Base-by-base conservation (phyloP, 2,888 invertebrate genomes). In the Hermaeophaga mercurialis region DNA sequence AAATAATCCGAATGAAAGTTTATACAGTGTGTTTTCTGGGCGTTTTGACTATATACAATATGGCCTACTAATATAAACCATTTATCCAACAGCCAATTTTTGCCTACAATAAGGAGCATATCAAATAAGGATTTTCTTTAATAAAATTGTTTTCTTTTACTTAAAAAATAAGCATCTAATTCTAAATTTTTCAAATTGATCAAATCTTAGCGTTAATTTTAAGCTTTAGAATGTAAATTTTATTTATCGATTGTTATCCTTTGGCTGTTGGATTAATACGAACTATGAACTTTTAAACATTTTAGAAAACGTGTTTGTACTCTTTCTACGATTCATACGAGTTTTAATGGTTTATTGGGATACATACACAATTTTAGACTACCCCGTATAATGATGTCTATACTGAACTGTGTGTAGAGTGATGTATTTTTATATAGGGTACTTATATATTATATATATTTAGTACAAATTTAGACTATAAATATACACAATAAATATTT, bases 381-480 rank as follows among this genome's bases (percentile, higher is more conserved):
- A 57, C 33, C 56, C n/a, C 58, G 58, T 63, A 59, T 65, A 64
- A 65, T 58, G 62, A 64, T 65, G 64, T 68, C 65, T 70, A 66
- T 69, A 67, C 53, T 68, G 66, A 69, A 75, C 69, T 72, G 76
- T 78, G 77, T 77, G 77, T 78, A 78, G 77, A 78, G 74, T 77
- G 67, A 67, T 66, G 77, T 78, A 78, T 78, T 78, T 77, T 78
- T 78, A 76, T 77, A 77, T 78, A 78, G 77, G 77, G 73, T 77
- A 76, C 75, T 74, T 74, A 74, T 76, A 72, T 74, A 73, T 75
- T 72, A 72, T 74, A 73, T 74, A 75, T 76, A 76, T 75, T 76
- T 76, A 76, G 76, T 78, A 78, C 76, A 78, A 76, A 77, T 73
- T 66, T 75, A 74, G 74, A 70, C 38, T 66, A 64, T 70, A 69